Conservation (phyloP, 2,888 invertebrate genomes). For the Aphidius colemani region DNA sequence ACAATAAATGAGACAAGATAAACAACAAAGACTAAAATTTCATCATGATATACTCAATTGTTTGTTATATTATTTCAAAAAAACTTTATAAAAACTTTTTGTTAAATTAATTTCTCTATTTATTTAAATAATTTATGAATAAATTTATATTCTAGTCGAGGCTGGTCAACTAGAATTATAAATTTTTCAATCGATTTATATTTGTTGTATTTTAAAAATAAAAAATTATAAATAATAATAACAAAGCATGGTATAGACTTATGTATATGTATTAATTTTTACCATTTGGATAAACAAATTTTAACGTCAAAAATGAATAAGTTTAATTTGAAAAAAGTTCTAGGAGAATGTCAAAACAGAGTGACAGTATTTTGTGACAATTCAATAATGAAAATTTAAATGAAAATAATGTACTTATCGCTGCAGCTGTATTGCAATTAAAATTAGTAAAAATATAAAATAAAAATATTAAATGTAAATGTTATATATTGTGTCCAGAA, state of each 20-base stretch:
- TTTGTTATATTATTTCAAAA: constrained; percentile 3
- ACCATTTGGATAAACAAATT: constrained; percentile 13
- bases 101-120: too few species aligned
- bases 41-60: too few species aligned
- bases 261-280: constrained; percentile 24
- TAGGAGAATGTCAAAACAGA: constrained; percentile 6
- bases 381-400: constrained; percentile 16
- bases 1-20: constrained; percentile 4
- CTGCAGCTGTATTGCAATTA: constrained; percentile 24
- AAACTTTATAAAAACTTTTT: neutral
- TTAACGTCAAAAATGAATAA: constrained; percentile 2
- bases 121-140: neutral
- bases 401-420: constrained; percentile 27
- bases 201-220: too few species aligned
- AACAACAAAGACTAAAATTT: too few species aligned
- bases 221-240: neutral
- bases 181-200: too few species aligned
- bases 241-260: constrained; percentile 23
- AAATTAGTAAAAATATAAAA: too few species aligned
- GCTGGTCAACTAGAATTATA: too few species aligned
- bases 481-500: constrained; percentile 43
- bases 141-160: too few species aligned
- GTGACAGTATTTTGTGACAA: too few species aligned
- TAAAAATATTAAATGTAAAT: too few species aligned
- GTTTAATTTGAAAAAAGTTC: constrained; percentile 16